Percentiles rank a stretch among this genome's conserved stretches.
phyloP scores from a whole-genome alignment of 2,797 vertebrate species.

The Chelonia mydas region DNA sequence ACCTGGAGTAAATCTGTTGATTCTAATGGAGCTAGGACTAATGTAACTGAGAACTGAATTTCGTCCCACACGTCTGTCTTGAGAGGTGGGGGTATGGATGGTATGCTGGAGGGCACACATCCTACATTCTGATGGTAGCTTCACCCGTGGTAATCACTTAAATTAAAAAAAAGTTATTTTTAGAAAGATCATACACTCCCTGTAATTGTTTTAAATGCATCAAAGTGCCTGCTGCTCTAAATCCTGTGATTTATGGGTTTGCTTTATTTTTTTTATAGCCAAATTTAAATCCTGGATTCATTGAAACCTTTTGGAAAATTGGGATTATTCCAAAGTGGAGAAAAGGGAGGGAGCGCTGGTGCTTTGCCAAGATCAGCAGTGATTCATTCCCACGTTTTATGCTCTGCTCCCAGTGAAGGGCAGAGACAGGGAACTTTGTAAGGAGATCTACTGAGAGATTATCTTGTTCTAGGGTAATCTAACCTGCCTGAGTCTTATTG shows the following conservation, averaged over 20 bases:
- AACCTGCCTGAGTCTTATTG: conserved; percentile 36
- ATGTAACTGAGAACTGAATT: conserved; percentile 7
- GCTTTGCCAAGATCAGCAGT: conserved; percentile 76
- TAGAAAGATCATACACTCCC: conserved; percentile 66
- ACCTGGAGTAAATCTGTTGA: neutral
- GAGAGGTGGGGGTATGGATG: conserved; percentile 15
- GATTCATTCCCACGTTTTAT: conserved; percentile 75
- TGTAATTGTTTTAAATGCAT: conserved; percentile 73
- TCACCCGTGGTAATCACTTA: conserved; percentile 40
- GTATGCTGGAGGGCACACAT: neutral
- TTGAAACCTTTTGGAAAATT: conserved; percentile 76
- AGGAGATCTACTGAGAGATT: conserved; percentile 71
- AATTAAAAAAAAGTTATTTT: conserved; percentile 62
- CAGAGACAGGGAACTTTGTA: conserved; percentile 73
- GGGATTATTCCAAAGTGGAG: conserved; percentile 75
- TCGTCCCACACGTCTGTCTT: neutral
- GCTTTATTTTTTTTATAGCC: conserved; percentile 67
- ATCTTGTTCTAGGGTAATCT: conserved; percentile 73
- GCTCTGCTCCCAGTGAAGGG: conserved; percentile 74
- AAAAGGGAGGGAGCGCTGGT: conserved; percentile 72
- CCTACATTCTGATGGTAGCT: conserved; percentile 52
- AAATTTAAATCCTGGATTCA: conserved; percentile 73
- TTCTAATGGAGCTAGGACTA: conserved; percentile 48
- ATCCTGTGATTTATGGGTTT: conserved; percentile 73
- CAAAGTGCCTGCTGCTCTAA: conserved; percentile 61